Percentiles rank a stretch among this genome's conserved stretches.
These are phyloP conservation scores for Sparus aurata DNA, from an alignment of 2,797 vertebrate genomes.

Conservation along the genomic window DNA sequence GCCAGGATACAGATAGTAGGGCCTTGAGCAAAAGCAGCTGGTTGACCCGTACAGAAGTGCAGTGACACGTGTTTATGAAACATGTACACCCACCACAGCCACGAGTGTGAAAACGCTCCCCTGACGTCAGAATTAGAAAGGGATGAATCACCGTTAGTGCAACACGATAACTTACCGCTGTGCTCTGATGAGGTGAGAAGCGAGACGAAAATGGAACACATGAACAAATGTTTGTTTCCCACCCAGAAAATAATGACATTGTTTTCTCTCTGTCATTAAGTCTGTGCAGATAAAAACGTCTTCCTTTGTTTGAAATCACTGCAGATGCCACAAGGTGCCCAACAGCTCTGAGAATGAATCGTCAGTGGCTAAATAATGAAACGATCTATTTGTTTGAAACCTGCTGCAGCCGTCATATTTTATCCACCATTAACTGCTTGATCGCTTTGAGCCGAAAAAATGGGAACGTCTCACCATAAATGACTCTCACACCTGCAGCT, in stretches of 20 bases:
- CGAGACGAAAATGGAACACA: neutral
- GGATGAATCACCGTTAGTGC: constrained; percentile 34
- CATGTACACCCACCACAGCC: constrained; percentile 42
- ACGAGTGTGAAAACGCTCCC: constrained; percentile 2
- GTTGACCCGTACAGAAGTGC: constrained; percentile 30
- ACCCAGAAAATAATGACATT: neutral
- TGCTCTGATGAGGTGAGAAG: neutral
- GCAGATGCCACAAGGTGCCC: neutral
- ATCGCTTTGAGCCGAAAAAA: neutral
- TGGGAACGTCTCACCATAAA: neutral
- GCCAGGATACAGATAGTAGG: constrained; percentile 33
- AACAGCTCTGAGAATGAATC: constrained; percentile 4
- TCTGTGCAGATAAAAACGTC: constrained; percentile 14
- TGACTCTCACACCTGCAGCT: neutral
- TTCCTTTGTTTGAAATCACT: constrained; percentile 4
- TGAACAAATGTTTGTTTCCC: neutral
- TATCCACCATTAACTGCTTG: constrained; percentile 3
- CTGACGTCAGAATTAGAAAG: constrained; percentile 4
- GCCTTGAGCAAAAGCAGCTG: constrained; percentile 36
- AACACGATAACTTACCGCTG: neutral
- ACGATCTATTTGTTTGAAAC: constrained; percentile 11
- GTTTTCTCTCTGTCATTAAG: neutral
- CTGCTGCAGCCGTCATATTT: neutral
- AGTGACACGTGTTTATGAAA: constrained; percentile 22
- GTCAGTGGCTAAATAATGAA: constrained; percentile 10